phyloP scores from a whole-genome alignment of 1,140 invertebrate species.

The Platorchestia sp. region DNA sequence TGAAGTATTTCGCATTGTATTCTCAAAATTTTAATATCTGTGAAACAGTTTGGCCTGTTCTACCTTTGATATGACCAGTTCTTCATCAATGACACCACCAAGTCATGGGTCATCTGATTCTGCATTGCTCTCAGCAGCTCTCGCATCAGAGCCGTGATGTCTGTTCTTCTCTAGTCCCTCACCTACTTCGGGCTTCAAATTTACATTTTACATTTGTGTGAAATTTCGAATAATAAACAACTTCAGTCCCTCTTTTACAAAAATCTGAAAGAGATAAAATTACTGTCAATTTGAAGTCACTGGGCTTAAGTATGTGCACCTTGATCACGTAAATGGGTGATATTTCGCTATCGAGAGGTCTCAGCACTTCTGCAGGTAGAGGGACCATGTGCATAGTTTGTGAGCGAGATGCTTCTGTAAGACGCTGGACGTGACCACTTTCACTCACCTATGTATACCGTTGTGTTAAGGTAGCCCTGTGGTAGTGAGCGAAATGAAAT shows the following conservation, averaged over 20 bases:
- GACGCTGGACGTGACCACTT: not conserved
- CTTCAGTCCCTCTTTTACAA: not conserved
- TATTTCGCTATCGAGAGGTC: not conserved
- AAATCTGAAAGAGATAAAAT: not conserved
- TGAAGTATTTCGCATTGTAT: not conserved
- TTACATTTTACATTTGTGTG: too few relatives aligned
- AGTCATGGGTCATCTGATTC: not conserved
- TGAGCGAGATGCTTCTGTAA: not conserved
- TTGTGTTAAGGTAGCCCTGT: not conserved
- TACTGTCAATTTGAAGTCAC: not conserved
- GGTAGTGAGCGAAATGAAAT: not conserved
- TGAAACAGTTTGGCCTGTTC: not conserved
- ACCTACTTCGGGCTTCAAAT: not conserved
- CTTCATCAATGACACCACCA: not conserved
- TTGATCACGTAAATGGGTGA: not conserved
- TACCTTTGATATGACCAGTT: not conserved
- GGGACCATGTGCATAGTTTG: not conserved
- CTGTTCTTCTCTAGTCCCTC: not conserved
- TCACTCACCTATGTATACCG: not conserved
- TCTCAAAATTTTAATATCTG: not conserved
- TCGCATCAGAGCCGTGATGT: not conserved
- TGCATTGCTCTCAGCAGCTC: not conserved
- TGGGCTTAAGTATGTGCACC: not conserved
- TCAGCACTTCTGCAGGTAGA: not conserved
- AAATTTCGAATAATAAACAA: not conserved